Evolutionary conservation across 2,113 vertebrate species (phyloP).

Genomic region (Psilopogon haemacephalus): DNA sequence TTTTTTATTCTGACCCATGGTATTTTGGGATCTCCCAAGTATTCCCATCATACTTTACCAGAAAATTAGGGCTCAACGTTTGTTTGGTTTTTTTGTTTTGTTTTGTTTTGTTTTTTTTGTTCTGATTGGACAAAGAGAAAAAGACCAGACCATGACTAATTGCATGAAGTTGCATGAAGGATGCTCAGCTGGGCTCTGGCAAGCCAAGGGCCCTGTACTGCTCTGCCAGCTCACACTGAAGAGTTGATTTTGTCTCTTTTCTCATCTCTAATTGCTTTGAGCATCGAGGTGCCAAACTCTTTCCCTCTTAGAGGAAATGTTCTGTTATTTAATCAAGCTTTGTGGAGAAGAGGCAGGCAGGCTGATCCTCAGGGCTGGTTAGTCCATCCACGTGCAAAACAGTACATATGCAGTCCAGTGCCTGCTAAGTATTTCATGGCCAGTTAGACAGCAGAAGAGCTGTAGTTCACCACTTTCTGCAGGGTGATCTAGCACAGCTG

Average conservation of each 20-base stretch:
- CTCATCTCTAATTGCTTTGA: not conserved
- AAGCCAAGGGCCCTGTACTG: not conserved
- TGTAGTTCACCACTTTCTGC: not conserved
- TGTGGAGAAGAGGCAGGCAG: not conserved
- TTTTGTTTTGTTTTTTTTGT: too few relatives aligned
- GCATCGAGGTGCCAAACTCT: not conserved
- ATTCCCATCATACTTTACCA: not conserved
- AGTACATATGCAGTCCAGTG: not conserved
- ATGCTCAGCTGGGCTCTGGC: not conserved
- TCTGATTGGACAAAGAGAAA: not conserved
- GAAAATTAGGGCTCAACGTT: not conserved
- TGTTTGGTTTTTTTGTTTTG: not conserved
- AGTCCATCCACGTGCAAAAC: not conserved
- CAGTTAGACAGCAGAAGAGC: not conserved
- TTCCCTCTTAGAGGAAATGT: not conserved
- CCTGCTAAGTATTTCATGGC: not conserved
- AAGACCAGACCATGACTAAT: accelerated
- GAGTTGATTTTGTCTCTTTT: not conserved
- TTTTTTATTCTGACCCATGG: not conserved
- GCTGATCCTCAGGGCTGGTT: not conserved
- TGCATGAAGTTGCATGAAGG: not conserved
- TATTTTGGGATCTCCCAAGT: not conserved
- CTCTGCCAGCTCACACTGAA: not conserved
- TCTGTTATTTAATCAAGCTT: not conserved
- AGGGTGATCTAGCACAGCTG: not conserved